Evolutionary conservation across 2,113 vertebrate genomes (phyloP).

Genomic region (Pungitius pungitius): DNA sequence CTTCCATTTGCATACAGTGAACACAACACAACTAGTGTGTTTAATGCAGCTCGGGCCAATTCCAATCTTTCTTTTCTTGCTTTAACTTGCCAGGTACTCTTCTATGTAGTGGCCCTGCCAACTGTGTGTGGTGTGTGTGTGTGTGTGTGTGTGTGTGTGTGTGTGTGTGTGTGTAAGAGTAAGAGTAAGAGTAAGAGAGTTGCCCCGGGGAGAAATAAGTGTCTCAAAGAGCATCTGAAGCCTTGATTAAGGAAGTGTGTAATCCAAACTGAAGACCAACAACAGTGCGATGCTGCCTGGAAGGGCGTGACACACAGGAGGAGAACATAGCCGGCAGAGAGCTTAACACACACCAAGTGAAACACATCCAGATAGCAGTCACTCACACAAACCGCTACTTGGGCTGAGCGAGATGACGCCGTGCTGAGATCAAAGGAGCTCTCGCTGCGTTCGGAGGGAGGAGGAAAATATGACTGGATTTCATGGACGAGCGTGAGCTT

Average conservation of each 20-base stretch:
- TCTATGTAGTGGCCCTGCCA: slow-evolving; percentile 1
- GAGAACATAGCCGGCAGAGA: slow-evolving; percentile 29
- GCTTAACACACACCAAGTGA: slow-evolving; percentile 7
- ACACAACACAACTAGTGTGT: neutral
- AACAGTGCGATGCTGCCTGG: slow-evolving; percentile 44
- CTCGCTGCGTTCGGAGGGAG: neutral
- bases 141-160: slow-evolving; percentile 13
- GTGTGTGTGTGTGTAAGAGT: neutral
- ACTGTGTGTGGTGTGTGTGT: slow-evolving; percentile 2
- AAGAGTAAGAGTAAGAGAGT: neutral
- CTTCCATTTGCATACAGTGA: neutral
- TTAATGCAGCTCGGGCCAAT: neutral
- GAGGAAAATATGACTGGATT: slow-evolving; percentile 3
- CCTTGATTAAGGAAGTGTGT: slow-evolving; percentile 55
- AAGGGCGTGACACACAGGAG: slow-evolving; percentile 32
- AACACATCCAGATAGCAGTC: slow-evolving; percentile 8
- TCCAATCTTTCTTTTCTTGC: neutral
- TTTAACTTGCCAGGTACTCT: slow-evolving; percentile 13
- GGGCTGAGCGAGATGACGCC: slow-evolving; percentile 4
- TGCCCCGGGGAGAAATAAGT: slow-evolving; percentile 32
- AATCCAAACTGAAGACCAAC: slow-evolving; percentile 55
- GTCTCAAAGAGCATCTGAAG: slow-evolving; percentile 53
- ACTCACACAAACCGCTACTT: slow-evolving; percentile 9
- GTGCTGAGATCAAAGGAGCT: slow-evolving; percentile 10
- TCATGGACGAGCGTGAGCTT: neutral